Percentiles rank a stretch among this genome's conserved stretches.
phyloP scores from a whole-genome alignment of 2,888 invertebrate genomes.

The Perdita meconis region DNA sequence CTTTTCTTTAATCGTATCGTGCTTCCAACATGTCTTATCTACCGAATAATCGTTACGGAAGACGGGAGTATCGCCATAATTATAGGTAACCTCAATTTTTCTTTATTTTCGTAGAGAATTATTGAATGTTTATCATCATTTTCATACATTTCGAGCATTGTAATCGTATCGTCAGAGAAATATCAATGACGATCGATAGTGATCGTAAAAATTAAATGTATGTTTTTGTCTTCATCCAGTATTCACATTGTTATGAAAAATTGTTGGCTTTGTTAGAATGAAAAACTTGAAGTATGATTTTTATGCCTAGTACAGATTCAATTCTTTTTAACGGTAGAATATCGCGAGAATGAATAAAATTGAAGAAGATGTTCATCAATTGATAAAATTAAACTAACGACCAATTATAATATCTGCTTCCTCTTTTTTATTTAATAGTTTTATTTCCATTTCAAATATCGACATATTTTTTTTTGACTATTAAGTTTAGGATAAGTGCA shows the following conservation, averaged over 20 bases:
- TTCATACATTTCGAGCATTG: not conserved
- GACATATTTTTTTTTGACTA: not conserved
- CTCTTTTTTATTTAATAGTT: not conserved
- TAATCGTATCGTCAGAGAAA: too few relatives aligned
- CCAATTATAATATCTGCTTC: slow-evolving; percentile 2
- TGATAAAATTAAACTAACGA: not conserved
- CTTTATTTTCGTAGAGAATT: slow-evolving; percentile 13
- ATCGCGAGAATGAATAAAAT: not conserved
- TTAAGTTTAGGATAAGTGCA: slow-evolving; percentile 10
- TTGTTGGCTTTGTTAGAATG: slow-evolving; percentile 28
- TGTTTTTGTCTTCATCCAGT: slow-evolving; percentile 8
- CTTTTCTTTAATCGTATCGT: slow-evolving; percentile 21
- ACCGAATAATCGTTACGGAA: slow-evolving; percentile 14
- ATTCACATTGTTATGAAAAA: slow-evolving; percentile 18
- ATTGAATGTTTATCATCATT: not conserved
- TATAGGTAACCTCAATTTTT: slow-evolving; percentile 55
- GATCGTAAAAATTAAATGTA: not conserved
- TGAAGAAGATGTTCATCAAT: slow-evolving; percentile 16
- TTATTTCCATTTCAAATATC: not conserved
- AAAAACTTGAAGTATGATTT: slow-evolving; percentile 58
- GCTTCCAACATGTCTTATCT: slow-evolving; percentile 21
- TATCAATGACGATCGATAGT: not conserved
- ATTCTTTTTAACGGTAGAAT: slow-evolving; percentile 31
- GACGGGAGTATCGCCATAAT: slow-evolving; percentile 19
- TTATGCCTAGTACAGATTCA: slow-evolving; percentile 43